These are phyloP conservation scores for Dolomedes plantarius DNA, from an alignment of 2,888 invertebrate species.

Conservation along the genomic window DNA sequence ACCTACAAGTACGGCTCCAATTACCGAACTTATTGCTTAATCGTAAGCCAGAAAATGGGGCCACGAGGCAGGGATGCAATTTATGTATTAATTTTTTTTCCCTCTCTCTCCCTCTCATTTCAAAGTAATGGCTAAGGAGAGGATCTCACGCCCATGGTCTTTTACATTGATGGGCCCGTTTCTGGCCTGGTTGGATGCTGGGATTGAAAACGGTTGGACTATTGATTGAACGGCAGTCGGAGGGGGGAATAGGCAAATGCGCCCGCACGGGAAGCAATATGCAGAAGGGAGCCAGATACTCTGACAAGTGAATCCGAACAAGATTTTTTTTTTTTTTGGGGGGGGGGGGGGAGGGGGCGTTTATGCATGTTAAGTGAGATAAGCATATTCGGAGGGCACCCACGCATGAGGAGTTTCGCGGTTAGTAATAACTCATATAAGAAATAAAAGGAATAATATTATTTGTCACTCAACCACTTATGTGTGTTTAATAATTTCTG, in stretches of 20 bases:
- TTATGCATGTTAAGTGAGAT: too few relatives aligned
- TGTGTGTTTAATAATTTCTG: too few relatives aligned
- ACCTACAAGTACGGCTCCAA: not conserved
- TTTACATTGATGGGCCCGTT: not conserved
- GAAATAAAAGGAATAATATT: too few relatives aligned
- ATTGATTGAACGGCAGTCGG: not conserved
- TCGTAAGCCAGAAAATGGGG: not conserved
- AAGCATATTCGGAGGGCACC: too few relatives aligned
- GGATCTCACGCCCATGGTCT: not conserved
- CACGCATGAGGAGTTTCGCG: too few relatives aligned
- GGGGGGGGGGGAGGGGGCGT: too few relatives aligned
- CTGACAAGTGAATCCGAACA: not conserved
- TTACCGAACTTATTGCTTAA: not conserved
- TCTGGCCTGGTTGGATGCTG: not conserved
- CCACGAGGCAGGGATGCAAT: not conserved
- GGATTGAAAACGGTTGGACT: not conserved
- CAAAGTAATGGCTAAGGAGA: not conserved
- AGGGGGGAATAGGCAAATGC: not conserved
- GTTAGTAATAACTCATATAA: too few relatives aligned
- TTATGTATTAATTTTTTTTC: conserved; percentile 4
- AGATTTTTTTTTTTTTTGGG: too few relatives aligned
- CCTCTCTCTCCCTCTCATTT: not conserved
- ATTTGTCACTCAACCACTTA: too few relatives aligned
- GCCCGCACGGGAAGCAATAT: too few relatives aligned
- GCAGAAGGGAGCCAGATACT: not conserved